A percentile compares a stretch with the other conserved stretches of the same genome.
Evolutionary conservation across 2,113 vertebrate genomes (phyloP).

Genomic region (Irena cyanogastra): DNA sequence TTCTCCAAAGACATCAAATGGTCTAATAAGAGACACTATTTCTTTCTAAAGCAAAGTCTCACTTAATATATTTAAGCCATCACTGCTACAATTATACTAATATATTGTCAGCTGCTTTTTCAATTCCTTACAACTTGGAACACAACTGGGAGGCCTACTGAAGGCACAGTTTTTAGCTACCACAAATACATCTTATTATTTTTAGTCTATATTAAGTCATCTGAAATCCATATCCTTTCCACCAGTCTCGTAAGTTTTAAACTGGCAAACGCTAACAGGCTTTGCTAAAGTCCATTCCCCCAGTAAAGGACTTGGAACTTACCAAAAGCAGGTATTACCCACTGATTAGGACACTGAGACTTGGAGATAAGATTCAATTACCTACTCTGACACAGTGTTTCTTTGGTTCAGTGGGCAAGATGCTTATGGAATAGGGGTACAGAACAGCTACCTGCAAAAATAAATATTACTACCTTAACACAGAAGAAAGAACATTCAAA

Average conservation of each 20-base stretch:
- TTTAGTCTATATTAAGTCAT: background rate
- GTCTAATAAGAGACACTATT: background rate
- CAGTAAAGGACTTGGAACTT: background rate
- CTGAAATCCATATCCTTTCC: background rate
- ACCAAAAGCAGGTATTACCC: background rate
- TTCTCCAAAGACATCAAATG: background rate
- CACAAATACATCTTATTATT: background rate
- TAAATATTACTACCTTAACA: background rate
- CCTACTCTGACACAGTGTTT: background rate
- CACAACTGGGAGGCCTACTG: background rate
- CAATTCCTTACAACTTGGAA: background rate
- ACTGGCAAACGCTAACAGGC: background rate
- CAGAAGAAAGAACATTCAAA: background rate
- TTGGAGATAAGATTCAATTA: background rate
- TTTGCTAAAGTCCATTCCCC: background rate
- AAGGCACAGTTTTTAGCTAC: background rate
- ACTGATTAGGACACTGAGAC: background rate
- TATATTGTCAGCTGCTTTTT: background rate
- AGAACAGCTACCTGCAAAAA: background rate
- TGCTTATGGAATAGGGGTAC: background rate
- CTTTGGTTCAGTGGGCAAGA: background rate
- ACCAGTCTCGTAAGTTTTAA: background rate
- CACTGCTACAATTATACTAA: background rate
- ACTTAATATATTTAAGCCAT: background rate
- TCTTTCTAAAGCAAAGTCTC: background rate